A percentile compares a stretch with the other conserved stretches of the same genome.
These are phyloP conservation scores for Hylaea fasciaria DNA, from an alignment of 2,888 invertebrate genomes.

Conservation along the genomic window DNA sequence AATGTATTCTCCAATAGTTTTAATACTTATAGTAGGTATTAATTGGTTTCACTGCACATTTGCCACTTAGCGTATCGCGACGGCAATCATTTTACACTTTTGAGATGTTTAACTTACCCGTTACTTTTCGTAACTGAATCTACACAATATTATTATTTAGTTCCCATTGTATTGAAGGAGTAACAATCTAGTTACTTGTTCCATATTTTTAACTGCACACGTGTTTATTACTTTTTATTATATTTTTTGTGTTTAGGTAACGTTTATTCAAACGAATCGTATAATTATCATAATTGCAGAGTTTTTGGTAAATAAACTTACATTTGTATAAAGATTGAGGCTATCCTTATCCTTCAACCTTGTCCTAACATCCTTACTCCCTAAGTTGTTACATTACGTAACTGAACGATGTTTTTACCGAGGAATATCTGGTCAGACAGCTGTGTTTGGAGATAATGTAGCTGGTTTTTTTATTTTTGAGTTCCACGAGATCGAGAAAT, in stretches of 20 bases:
- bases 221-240: conserved; percentile 30
- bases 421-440: background rate
- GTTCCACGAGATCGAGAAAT: conserved; percentile 3
- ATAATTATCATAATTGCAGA: conserved; percentile 31
- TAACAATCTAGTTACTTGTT: conserved; percentile 30
- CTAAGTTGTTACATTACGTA: background rate
- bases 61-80: conserved; percentile 1
- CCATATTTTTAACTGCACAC: conserved; percentile 16
- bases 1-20: conserved; percentile 13
- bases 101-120: conserved; percentile 33
- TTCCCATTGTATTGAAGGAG: conserved; percentile 12
- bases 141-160: conserved; percentile 14
- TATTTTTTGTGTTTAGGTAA: conserved; percentile 33
- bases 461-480: conserved; percentile 1
- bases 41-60: conserved; percentile 12
- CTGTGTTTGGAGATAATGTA: conserved; percentile 10
- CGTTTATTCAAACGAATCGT: conserved; percentile 26
- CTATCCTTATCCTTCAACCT: conserved; percentile 43
- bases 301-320: conserved; percentile 43
- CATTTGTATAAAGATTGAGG: conserved; percentile 37
- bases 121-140: conserved; percentile 17
- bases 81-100: conserved; percentile 34
- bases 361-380: conserved; percentile 32
- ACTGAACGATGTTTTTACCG: no score
- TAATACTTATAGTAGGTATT: conserved; percentile 12